Conservation (phyloP, 2,888 invertebrate species). For the Rhagonycha fulva region DNA sequence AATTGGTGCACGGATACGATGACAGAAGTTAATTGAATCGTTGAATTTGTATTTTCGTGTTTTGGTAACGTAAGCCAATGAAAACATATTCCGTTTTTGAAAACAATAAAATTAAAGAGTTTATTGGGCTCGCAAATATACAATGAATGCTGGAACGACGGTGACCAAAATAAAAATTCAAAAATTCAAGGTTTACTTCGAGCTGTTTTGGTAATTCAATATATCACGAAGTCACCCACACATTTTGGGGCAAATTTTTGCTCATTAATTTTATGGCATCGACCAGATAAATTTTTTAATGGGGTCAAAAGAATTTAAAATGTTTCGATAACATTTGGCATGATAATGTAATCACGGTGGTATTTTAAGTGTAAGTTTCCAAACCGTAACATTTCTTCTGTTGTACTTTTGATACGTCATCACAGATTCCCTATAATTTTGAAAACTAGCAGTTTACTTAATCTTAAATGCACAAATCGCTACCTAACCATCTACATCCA, state of each 20-base stretch:
- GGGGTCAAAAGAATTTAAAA: neutral
- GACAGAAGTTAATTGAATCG: conserved; percentile 29
- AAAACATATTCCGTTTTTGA: conserved; percentile 26
- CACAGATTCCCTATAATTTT: no score
- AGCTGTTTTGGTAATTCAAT: neutral
- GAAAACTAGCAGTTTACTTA: no score
- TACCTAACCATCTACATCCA: no score
- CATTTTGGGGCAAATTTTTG: neutral
- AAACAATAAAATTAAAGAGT: conserved; percentile 15
- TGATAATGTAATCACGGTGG: no score
- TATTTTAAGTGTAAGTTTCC: no score
- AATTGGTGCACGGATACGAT: conserved; percentile 14
- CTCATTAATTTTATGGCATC: neutral
- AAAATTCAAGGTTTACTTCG: neutral
- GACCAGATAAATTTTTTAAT: neutral
- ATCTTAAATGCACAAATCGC: no score
- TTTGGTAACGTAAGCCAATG: conserved; percentile 25
- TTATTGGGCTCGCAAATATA: conserved; percentile 4
- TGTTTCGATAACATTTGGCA: neutral
- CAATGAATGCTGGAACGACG: neutral
- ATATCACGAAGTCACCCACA: neutral
- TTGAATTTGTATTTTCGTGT: conserved; percentile 23
- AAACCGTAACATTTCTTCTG: no score
- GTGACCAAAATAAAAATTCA: neutral
- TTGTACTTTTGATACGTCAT: no score